Conservation (phyloP, 2,797 vertebrate genomes). For the Lindbergichthys nudifrons region DNA sequence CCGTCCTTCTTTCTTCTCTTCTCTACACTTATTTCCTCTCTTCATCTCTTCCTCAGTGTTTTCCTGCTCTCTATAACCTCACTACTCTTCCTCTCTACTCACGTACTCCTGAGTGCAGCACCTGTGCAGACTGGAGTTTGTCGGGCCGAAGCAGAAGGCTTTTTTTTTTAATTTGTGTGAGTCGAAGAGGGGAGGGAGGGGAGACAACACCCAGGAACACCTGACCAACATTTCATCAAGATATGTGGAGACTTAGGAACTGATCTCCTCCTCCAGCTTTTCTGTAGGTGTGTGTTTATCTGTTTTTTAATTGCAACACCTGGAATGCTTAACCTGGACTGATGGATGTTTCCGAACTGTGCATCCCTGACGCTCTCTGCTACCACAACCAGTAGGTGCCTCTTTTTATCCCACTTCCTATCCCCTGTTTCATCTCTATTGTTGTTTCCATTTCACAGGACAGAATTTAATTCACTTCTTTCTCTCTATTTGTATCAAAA, state of each 20-base stretch:
- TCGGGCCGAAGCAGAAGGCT: conserved; percentile 51
- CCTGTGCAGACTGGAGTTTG: conserved; percentile 77
- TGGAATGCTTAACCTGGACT: conserved; percentile 92
- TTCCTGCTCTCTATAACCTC: conserved; percentile 5
- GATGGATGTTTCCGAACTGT: conserved; percentile 96
- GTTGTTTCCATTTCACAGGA: not conserved
- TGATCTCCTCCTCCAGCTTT: conserved; percentile 71
- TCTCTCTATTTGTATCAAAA: not conserved
- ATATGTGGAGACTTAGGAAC: conserved; percentile 78
- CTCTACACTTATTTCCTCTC: conserved; percentile 24
- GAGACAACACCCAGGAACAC: conserved; percentile 70
- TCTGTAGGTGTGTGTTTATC: conserved; percentile 60
- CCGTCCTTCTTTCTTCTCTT: conserved; percentile 23
- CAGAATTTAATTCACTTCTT: not conserved
- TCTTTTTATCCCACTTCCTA: conserved; percentile 22
- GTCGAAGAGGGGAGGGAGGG: conserved; percentile 62
- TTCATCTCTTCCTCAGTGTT: conserved; percentile 15
- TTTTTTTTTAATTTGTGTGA: conserved; percentile 55
- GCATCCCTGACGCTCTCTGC: conserved; percentile 92
- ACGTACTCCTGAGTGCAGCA: conserved; percentile 57
- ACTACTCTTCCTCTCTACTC: conserved; percentile 28
- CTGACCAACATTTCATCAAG: conserved; percentile 66
- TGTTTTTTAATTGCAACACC: conserved; percentile 69
- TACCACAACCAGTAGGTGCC: conserved; percentile 95
- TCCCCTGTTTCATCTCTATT: not conserved